Evolutionary conservation across 2,888 invertebrate genomes (phyloP), one percentile per base, ranked within the genome.

Genomic region (Galeopsomyia nigrocyanea): DNA sequence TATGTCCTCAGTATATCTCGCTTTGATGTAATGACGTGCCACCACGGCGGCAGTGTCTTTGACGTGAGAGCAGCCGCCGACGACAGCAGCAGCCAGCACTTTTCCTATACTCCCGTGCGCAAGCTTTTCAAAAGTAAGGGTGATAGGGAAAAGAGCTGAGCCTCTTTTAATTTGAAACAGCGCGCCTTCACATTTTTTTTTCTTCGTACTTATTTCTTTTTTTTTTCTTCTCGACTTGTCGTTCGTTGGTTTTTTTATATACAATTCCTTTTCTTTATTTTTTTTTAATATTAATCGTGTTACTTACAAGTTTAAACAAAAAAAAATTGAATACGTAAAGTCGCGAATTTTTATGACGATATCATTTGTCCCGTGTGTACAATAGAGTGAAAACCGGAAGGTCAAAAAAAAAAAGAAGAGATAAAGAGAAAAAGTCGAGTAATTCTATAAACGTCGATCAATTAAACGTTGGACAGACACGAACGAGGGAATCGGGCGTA

Each of bases 11-110:
- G 7, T 53, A 10, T 51, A 7, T 17, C 10, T 19, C 55, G 64
- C 73, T 73, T 73, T 73, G 73, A 73, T 69, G 69, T 73, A 73
- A 73, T 61, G 73, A 73, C 66, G 65, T 65, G 73, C 39, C 39
- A 1, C 39, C 2, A 7, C 9, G 13, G 13, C 39, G 22, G 60
- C 56, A 49, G 50, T 55, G 62, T 69, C 66, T 69, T 73, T 73
- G 73, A 73, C 69, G 61, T 56, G 61, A 46, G 55, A 19, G 55
- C 60, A 66, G 26, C 26, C 26, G 26, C 26, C 26, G 26, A 2
- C 26, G 26, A 5, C 5, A 5, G 26, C 26, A 26, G 26, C 26
- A 5, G 26, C 26, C n/a, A n/a, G 46, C 51, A 26, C 26, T 63
- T 66, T 67, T 62, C 67, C 66, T 66, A n/a, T n/a, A 19, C 31